Conservation (phyloP, 92 coral and sea anemone species). For the Parazoanthus darwini region DNA sequence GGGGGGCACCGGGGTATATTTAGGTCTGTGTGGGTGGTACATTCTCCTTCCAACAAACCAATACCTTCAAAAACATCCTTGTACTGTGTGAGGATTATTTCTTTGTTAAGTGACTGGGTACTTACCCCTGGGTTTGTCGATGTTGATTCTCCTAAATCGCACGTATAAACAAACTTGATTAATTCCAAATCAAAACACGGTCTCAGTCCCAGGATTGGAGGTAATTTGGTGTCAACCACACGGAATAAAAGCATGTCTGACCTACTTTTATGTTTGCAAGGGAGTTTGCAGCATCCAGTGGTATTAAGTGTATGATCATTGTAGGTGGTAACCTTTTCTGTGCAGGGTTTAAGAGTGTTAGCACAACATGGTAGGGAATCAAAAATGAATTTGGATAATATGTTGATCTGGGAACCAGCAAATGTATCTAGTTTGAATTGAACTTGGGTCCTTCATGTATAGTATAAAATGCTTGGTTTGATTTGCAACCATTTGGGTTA, state of each 20-base stretch:
- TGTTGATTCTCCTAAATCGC: neutral
- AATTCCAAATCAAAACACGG: slow-evolving; percentile 5
- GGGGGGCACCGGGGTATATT: neutral
- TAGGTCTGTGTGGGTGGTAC: neutral
- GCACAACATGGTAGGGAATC: too few relatives aligned
- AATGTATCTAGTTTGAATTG: neutral
- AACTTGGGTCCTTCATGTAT: neutral
- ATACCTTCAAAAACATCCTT: slow-evolving; percentile 28
- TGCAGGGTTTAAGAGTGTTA: neutral
- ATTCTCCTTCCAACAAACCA: slow-evolving; percentile 11
- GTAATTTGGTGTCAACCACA: neutral
- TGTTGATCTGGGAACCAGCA: slow-evolving; percentile 25
- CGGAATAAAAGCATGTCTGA: slow-evolving; percentile 2
- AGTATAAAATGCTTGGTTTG: slow-evolving; percentile 2
- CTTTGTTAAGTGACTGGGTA: neutral
- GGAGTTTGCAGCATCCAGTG: too few relatives aligned
- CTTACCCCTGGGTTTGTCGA: neutral
- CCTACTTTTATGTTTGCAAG: neutral
- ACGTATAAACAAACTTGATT: neutral
- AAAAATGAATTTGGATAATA: slow-evolving; percentile 27
- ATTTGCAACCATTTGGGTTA: neutral
- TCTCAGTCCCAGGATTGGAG: slow-evolving; percentile 11
- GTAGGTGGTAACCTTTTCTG: too few relatives aligned
- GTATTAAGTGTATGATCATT: too few relatives aligned
- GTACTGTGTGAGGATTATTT: slow-evolving; percentile 6